Evolutionary conservation across 2,797 vertebrate species (phyloP), one percentile per base, ranked within the genome.

Genomic region (Sparidentex hasta): DNA sequence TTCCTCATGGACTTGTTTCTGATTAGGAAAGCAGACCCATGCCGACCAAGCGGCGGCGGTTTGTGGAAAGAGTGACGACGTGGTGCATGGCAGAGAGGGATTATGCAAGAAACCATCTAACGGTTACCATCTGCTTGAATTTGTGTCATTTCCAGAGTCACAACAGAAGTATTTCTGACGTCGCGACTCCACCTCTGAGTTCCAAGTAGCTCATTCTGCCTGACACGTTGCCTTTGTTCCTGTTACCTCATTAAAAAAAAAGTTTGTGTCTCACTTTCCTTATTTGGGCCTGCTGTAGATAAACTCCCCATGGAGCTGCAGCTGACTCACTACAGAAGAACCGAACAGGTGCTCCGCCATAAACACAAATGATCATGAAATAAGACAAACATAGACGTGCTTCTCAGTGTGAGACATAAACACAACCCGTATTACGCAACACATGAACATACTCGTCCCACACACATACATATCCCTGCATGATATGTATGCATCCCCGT

Each of bases 61-160:
- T 50, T 17, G 8, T 23, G 84, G 84, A 65, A 81, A 86, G 51
- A 67, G 41, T 80, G 78, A 87, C 7, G 78, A 87, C 7, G 54
- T 51, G 25, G 67, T 65, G 38, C 3, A 11, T 12, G 43, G 63
- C 33, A 78, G 50, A 71, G 33, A 72, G 44, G 33, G 23, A 33
- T 86, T 86, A 64, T 38, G 20, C 70, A 80, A 89, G 44, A 62
- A 29, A 33, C 7, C 38, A 0, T 70, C 18, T 74, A 90, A 85
- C 68, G 58, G 38, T 64, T 78, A 77, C 78, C 86, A 90, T 89
- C 76, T 89, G 86, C 69, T 11, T 38, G 56, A 50, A 16, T 57
- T 61, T 33, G 25, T 78, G 56, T 83, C 44, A 76, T 55, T 84
- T 86, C 72, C 70, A 57, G n/a, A 61, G 54, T 76, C 21, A 75